Base-by-base conservation (phyloP, 2,113 vertebrate species). In the Clarias macrocephalus region DNA sequence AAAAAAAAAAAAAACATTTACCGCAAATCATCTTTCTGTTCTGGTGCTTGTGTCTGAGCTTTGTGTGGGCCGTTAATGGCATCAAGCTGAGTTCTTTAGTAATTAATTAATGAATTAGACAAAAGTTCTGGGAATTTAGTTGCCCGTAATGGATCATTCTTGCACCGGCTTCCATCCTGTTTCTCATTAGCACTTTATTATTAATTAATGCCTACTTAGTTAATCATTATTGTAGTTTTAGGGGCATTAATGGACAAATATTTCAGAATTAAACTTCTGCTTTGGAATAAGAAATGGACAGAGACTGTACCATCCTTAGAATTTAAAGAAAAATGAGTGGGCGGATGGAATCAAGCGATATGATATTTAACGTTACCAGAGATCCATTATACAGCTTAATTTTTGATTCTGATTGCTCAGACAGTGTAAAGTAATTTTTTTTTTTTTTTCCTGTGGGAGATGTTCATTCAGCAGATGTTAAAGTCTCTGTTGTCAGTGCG, bases 161-260 rank as follows among this genome's bases (percentile, higher is more conserved):
- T 80, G 18, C 8, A 10, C 54, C 30, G 30, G 54, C 54, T 30
- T 59, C 79, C 33, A 60, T 28, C 30, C 28, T 30, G 37, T 37
- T 37, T 60, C 19, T 80, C 79, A 60, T 80, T 23, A 60, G 79
- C 37, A 37, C 23, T 80, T 80, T 80, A 37, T 60, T 33, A 56
- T 30, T 80, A 59, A 80, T 60, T 80, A 33, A 80, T 80, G 79
- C 6, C 30, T 60, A 37, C 30, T 37, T 60, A 33, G 60, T 80
- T 57, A 80, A 37, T 11, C 60, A 80, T 80, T 60, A 33, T 80
- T 60, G 13, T 60, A 80, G 8, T 11, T 80, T 80, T 60, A 60
- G 28, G 28, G 5, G 56, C 56, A 80, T 60, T 37, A 23, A 60
- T 60, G 19, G 28, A 30, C 19, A 37, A 37, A 37, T 60, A 80